These are phyloP conservation scores for Smutsia temminckii DNA, from an alignment of 2,797 vertebrate species.

Conservation along the genomic window DNA sequence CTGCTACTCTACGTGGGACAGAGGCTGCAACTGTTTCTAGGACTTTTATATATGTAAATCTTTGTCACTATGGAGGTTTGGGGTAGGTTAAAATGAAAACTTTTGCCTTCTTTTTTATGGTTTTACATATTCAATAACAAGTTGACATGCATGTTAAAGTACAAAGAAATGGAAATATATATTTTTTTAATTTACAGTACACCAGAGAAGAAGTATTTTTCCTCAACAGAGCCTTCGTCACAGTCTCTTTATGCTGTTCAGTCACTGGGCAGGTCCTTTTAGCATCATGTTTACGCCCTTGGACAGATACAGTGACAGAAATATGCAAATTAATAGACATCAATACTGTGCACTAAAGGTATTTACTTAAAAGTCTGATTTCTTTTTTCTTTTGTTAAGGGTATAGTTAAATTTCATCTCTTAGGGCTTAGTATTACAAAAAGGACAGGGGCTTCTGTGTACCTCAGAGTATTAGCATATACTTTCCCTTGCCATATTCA, in stretches of 20 bases:
- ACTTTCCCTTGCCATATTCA: not conserved
- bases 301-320: slow-evolving; percentile 98
- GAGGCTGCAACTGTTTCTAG: not conserved
- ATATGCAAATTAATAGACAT: slow-evolving; percentile 98
- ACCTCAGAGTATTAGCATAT: not conserved
- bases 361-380: slow-evolving; percentile 54
- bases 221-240: slow-evolving; percentile 98
- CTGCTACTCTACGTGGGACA: fast-evolving
- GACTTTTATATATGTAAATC: not conserved
- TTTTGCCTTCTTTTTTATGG: not conserved
- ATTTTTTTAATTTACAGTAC: slow-evolving; percentile 86
- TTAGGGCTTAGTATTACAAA: not conserved
- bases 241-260: slow-evolving; percentile 99
- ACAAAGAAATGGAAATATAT: slow-evolving; percentile 34
- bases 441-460: not conserved
- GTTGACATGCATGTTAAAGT: not conserved
- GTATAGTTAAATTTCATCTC: not conserved
- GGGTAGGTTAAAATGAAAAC: not conserved
- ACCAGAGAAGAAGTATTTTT: slow-evolving; percentile 98
- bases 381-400: not conserved
- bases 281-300: slow-evolving; percentile 99
- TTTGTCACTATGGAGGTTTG: not conserved
- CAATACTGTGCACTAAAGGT: slow-evolving; percentile 99
- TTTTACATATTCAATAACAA: not conserved
- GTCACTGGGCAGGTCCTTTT: slow-evolving; percentile 99